Base-by-base conservation (phyloP, 2,797 vertebrate genomes). In the Gambusia yucatana region DNA sequence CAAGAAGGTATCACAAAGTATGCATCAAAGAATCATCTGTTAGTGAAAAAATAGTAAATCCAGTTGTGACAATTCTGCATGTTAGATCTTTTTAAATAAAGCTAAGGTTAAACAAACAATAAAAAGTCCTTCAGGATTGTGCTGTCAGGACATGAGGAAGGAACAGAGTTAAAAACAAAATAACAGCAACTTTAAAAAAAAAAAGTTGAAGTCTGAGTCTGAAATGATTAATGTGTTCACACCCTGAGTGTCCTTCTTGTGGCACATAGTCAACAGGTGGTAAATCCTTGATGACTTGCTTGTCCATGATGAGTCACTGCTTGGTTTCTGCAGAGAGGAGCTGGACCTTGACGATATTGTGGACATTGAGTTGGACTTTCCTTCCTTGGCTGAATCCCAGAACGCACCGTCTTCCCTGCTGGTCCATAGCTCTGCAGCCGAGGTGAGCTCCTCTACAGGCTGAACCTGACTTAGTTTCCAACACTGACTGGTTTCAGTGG, bases 341-440 rank as follows among this genome's bases (percentile, higher is more conserved):
- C 94, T 98, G 74, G 96, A 95, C 78, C 94, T 98, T 0, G 96
- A 96, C 20, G 98, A 97, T 55, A 85, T 96, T 17, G 97, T 98
- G 97, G 97, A 99, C 90, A 96, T 96, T 0, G 97, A 97, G 79
- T 95, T 96, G 50, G 92, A 96, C 0, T 94, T 94, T 39, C 95
- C 94, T 7, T 91, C 95, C 80, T 90, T 94, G 83, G 93, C 95
- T 0, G 88, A 94, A 46, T 20, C 81, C 10, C 85, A 89, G 67
- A 44, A 83, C 50, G 44, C 73, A n/a, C 22, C 81, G 1, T 48
- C 61, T n/a, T 46, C 84, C 6, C 8, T 79, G 22, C 22, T 10
- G 25, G 33, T 72, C 3, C 77, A 30, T 50, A 84, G 28, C 30
- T 33, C 74, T 16, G 81, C 84, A 47, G 63, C 86, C 20, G 80